Conservation (phyloP, 2,888 invertebrate species). For the Melipona bicolor region DNA sequence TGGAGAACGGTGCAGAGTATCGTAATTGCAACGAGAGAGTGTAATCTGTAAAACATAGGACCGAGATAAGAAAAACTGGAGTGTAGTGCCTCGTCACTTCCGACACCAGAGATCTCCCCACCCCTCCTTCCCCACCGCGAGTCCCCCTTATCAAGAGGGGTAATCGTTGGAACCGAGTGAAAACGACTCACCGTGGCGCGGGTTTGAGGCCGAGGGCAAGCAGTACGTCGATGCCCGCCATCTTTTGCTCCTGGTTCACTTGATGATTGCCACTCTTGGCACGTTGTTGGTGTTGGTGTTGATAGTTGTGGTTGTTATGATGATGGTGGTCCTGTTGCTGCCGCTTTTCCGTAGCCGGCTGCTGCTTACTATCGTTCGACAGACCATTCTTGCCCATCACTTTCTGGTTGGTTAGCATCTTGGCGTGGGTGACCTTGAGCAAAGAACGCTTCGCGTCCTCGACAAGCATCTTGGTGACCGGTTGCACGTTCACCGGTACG, state of each 20-base stretch:
- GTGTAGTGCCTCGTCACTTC: constrained; percentile 31
- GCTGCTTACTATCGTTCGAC: constrained; percentile 45
- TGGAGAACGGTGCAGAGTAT: too few species aligned
- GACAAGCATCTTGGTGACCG: constrained; percentile 82
- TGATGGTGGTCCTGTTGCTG: constrained; percentile 54
- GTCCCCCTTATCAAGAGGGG: constrained; percentile 17
- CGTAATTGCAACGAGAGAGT: too few species aligned
- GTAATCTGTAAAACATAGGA: too few species aligned
- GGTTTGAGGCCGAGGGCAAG: constrained; percentile 86
- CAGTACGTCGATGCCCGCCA: constrained; percentile 85
- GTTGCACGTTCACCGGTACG: constrained; percentile 82
- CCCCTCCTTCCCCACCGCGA: constrained; percentile 6
- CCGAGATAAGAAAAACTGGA: background rate
- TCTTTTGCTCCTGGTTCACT: constrained; percentile 74
- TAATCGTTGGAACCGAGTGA: constrained; percentile 13
- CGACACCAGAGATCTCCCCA: constrained; percentile 22
- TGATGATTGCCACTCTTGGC: constrained; percentile 63
- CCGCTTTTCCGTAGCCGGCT: constrained; percentile 50
- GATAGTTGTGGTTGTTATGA: constrained; percentile 5
- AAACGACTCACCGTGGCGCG: constrained; percentile 80
- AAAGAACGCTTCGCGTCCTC: constrained; percentile 76
- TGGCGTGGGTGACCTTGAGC: constrained; percentile 79
- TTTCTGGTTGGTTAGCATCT: constrained; percentile 68
- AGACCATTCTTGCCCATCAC: constrained; percentile 55
- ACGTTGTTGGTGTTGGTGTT: constrained; percentile 57